Conservation (phyloP, 2,888 invertebrate genomes). For the Panzeria rudis region DNA sequence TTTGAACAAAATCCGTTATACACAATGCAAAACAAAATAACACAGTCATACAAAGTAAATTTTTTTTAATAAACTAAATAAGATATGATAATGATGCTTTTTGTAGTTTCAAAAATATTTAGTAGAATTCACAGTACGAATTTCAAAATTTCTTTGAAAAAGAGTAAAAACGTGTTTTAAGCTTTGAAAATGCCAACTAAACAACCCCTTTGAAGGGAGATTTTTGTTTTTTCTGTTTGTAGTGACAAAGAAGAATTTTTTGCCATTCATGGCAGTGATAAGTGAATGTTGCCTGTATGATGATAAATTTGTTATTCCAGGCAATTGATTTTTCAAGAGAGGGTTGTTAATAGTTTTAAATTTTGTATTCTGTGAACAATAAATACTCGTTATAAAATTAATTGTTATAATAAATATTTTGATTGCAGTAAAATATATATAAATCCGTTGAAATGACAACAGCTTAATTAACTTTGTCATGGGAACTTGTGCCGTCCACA, state of each 20-base stretch:
- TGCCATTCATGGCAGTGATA: conserved; percentile 71
- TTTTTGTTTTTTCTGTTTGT: not conserved
- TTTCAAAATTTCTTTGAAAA: conserved; percentile 15
- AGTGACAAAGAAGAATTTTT: conserved; percentile 35
- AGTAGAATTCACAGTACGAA: not conserved
- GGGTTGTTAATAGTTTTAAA: conserved; percentile 74
- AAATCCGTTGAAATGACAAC: not conserved
- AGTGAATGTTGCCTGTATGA: conserved; percentile 68
- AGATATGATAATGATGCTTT: conserved; percentile 55
- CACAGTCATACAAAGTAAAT: not conserved
- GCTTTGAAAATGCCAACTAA: conserved; percentile 63
- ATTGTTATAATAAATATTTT: conserved; percentile 77
- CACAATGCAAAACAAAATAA: conserved; percentile 1
- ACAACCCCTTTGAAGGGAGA: conserved; percentile 61
- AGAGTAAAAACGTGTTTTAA: conserved; percentile 59
- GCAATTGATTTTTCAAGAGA: conserved; percentile 78
- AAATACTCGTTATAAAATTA: conserved; percentile 74
- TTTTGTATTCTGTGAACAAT: conserved; percentile 9
- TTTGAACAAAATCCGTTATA: not conserved
- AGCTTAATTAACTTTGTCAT: conserved; percentile 51
- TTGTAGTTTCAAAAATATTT: conserved; percentile 42
- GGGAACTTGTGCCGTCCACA: conserved; percentile 52
- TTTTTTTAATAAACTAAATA: conserved; percentile 19
- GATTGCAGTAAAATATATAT: conserved; percentile 73
- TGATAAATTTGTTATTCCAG: conserved; percentile 80